These are phyloP conservation scores for Hemichromis elongatus DNA, from an alignment of 2,113 vertebrate genomes.

Conservation along the genomic window DNA sequence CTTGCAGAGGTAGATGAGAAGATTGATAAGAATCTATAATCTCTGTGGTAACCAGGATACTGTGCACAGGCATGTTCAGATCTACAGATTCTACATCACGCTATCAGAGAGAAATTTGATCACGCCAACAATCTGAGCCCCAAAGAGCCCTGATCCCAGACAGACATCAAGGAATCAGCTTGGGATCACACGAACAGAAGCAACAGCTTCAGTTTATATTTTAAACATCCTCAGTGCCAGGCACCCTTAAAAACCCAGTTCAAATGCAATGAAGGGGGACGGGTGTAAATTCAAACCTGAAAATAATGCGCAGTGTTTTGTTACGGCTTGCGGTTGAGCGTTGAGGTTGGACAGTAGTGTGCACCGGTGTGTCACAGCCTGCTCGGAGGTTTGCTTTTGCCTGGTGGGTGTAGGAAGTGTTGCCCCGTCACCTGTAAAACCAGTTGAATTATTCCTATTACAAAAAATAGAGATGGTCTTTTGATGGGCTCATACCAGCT, in stretches of 20 bases:
- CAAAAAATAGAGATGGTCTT: not conserved
- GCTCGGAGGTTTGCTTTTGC: not conserved
- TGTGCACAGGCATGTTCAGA: not conserved
- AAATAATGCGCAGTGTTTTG: not conserved
- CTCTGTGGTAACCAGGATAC: not conserved
- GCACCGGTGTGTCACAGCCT: not conserved
- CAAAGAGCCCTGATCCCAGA: not conserved
- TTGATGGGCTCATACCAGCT: not conserved
- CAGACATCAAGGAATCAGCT: not conserved
- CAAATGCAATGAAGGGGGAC: not conserved
- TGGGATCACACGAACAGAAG: not conserved
- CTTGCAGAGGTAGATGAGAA: not conserved
- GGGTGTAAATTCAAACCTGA: not conserved
- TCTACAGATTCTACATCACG: not conserved
- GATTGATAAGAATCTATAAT: not conserved
- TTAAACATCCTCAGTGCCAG: accelerated
- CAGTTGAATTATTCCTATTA: not conserved
- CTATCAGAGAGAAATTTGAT: not conserved
- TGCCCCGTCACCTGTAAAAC: not conserved
- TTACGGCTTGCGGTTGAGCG: not conserved
- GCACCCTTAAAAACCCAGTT: not conserved
- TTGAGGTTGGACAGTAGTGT: not conserved
- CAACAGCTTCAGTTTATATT: not conserved
- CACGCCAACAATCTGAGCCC: not conserved
- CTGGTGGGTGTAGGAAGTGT: not conserved